Percentiles rank a stretch among this genome's conserved stretches.
These are phyloP conservation scores for Cebidichthys violaceus DNA, from an alignment of 2,113 vertebrate species.

Conservation along the genomic window DNA sequence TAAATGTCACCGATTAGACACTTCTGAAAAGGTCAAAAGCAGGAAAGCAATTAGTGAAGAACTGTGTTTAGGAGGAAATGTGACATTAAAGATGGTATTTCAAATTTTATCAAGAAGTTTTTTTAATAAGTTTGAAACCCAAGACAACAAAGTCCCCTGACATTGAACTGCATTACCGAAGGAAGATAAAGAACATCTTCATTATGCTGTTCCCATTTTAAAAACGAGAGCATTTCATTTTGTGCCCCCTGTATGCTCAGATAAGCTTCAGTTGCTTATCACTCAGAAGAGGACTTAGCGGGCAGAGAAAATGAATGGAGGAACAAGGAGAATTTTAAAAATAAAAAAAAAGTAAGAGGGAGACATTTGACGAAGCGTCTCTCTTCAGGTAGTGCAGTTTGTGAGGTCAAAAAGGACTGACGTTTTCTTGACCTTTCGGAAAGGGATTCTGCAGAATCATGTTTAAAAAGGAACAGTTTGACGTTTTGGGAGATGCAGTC, in stretches of 20 bases:
- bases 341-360: not conserved
- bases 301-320: constrained; percentile 8
- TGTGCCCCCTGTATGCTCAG: not conserved
- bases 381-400: constrained; percentile 38
- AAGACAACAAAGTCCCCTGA: constrained; percentile 41
- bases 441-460: not conserved
- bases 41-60: constrained; percentile 19
- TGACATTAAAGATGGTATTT: constrained; percentile 6
- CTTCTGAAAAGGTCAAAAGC: constrained; percentile 22
- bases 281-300: not conserved
- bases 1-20: constrained; percentile 32
- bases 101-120: not conserved
- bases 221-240: constrained; percentile 38
- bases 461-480: not conserved
- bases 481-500: constrained; percentile 5
- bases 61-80: constrained; percentile 25
- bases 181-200: constrained; percentile 20
- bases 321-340: not conserved
- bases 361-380: not conserved
- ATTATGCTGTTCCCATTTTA: constrained; percentile 19
- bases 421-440: not conserved
- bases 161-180: constrained; percentile 44
- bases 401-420: constrained; percentile 18
- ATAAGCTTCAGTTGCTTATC: constrained; percentile 40
- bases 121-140: constrained; percentile 11